Conservation (phyloP, 2,888 invertebrate genomes). For the Lasioglossum pauxillum region DNA sequence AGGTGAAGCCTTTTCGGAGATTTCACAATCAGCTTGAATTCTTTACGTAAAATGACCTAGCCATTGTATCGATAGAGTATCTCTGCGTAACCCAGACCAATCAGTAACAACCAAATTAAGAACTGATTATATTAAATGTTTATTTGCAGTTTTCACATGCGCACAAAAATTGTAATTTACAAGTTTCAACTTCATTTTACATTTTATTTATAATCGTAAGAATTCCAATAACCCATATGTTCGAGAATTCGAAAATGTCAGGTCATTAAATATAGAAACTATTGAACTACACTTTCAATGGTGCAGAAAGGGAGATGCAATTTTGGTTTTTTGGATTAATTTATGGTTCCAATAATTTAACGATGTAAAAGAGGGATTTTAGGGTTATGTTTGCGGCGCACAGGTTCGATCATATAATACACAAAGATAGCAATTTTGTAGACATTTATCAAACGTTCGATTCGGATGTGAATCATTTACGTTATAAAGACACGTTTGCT, state of each 20-base stretch:
- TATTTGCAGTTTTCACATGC: neutral
- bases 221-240: neutral
- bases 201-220: neutral
- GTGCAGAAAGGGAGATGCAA: neutral
- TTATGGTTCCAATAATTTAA: neutral
- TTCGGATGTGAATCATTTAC: too few species aligned
- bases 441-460: too few species aligned
- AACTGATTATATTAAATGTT: conserved; percentile 28
- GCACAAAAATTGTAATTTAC: neutral
- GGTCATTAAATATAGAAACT: neutral
- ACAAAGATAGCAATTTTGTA: too few species aligned
- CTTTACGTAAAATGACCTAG: too few species aligned
- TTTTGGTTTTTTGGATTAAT: neutral
- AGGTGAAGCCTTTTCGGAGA: too few species aligned
- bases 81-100: too few species aligned
- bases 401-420: too few species aligned
- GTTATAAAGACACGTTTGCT: too few species aligned
- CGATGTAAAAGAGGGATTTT: neutral
- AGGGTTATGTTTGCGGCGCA: too few species aligned
- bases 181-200: neutral
- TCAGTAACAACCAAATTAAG: neutral
- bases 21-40: too few species aligned
- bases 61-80: too few species aligned
- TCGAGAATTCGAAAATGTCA: neutral
- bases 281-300: neutral